Evolutionary conservation across 2,888 invertebrate genomes (phyloP), one percentile per base, ranked within the genome.

Genomic region (Ditylenchus weischeri): DNA sequence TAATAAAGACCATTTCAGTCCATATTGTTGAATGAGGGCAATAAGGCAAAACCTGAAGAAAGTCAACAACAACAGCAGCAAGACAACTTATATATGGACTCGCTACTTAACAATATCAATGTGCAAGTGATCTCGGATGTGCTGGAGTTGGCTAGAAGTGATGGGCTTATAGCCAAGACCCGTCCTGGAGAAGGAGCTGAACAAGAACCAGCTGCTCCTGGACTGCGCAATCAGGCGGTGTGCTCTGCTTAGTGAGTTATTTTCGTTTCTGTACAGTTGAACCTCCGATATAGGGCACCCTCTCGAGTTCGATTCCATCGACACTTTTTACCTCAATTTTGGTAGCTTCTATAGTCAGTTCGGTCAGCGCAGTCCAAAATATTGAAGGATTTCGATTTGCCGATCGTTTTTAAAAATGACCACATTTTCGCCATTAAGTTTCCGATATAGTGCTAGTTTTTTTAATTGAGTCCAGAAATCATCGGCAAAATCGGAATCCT

Each of bases 101-200:
- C 51, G 11, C 57, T 72, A 15, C 43, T 69, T 19, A 60, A 65
- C 23, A 48, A 48, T n/a, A 35, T 68, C 29, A 49, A 18, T 13
- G 59, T 67, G 10, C 38, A 63, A 38, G 49, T 65, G 0, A 29
- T 73, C 54, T 64, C 68, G 10, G 66, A 74, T n/a, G 59, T 66
- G 18, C 50, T 76, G 47, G 58, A 76, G 68, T 43, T 68, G 15
- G 70, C 78, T 3, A 70, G 78, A 51, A 66, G 72, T 2, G 80
- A 79, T 67, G 80, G 80, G 10, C 66, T 80, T 2, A 75, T 80
- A 10, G 71, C 78, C 8, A 65, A 74, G 29, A 69, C 69, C 38
- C 63, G 77, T 60, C 63, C 62, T 7, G 21, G 64, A 0, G 76
- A 76, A 23, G 65, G 29, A 10, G 23, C 7, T 54, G 54, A 21